These are phyloP conservation scores for Aricia agestis DNA, from an alignment of 1,140 invertebrate species.

Conservation along the genomic window DNA sequence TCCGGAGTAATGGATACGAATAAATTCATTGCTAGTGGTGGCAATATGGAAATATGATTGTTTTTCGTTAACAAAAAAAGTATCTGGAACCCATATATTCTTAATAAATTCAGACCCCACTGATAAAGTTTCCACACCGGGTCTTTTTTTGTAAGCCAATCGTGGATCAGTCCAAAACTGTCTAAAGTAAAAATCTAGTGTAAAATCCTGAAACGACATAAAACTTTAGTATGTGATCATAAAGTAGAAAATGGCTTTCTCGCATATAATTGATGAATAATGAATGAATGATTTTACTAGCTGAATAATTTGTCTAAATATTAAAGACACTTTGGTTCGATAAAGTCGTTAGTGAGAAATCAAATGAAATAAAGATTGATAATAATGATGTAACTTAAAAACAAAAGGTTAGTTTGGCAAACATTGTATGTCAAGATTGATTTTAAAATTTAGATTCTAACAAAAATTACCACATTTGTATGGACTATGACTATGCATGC, in stretches of 20 bases:
- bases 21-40: slow-evolving; percentile 98
- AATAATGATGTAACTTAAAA: background rate
- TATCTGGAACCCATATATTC: slow-evolving; percentile 99
- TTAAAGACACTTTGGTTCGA: background rate
- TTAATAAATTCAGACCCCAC: slow-evolving; percentile 97
- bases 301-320: background rate
- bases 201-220: slow-evolving; percentile 89
- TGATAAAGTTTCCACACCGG: slow-evolving; percentile 91
- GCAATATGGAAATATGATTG: slow-evolving; percentile 98
- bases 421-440: too few species aligned
- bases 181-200: slow-evolving; percentile 98
- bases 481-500: slow-evolving; percentile 44
- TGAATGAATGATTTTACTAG: background rate
- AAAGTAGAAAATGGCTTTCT: background rate
- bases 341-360: too few species aligned
- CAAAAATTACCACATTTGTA: background rate
- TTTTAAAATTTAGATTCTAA: slow-evolving; percentile 1
- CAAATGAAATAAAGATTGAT: too few species aligned
- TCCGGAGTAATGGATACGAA: slow-evolving; percentile 95
- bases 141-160: slow-evolving; percentile 91
- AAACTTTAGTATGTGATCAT: slow-evolving; percentile 25
- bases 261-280: background rate
- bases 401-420: background rate
- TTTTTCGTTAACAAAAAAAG: slow-evolving; percentile 99
- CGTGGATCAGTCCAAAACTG: slow-evolving; percentile 98